Base-by-base conservation (phyloP, 2,888 invertebrate genomes). In the Microctonus aethiopoides region DNA sequence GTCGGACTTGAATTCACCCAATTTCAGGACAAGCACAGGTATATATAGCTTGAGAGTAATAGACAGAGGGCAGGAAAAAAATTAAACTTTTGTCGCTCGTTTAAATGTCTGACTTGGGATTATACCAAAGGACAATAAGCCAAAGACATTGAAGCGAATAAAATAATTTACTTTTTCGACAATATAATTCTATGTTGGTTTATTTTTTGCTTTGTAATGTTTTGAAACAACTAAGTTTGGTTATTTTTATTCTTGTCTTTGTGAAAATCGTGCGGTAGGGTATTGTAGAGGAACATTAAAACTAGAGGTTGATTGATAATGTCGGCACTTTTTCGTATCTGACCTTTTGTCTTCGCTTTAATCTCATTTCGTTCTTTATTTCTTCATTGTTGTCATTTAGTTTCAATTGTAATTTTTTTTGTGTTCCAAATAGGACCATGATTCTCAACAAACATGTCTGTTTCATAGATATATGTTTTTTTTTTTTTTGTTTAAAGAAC, bases 1-100 rank as follows among this genome's bases (percentile, higher is more conserved):
- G 56, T 56, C 26, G n/a, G 29, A 56, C 56, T 56, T 22, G 56
- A 56, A 56, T 56, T 56, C 56, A 13, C 29, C 56, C 26, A 56
- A 56, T 56, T 56, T 56, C 26, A 29, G 56, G 29, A 26, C 24
- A n/a, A 46, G 46, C 16, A 46, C 16, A 10, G 11, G 56, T 9
- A n/a, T 24, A 22, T n/a, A 56, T 56, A 56, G 29, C 3, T 11
- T 54, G 52, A 29, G 56, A 56, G n/a, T 24, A n/a, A 29, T 26
- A 29, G 51, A 51, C 3, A 51, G 56, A 26, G 26, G 13, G n/a
- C 7, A 29, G 7, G 29, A 29, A 7, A 29, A 29, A 29, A 41
- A 41, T n/a, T 16, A 46, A 5, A n/a, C 6, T 46, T 46, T 46
- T 46, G 46, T 46, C 46, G 46, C 16, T 46, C 16, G 46, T 46